Percentiles rank a stretch among this genome's conserved stretches.
phyloP scores from a whole-genome alignment of 2,888 invertebrate species.

The Eretmocerus hayati region DNA sequence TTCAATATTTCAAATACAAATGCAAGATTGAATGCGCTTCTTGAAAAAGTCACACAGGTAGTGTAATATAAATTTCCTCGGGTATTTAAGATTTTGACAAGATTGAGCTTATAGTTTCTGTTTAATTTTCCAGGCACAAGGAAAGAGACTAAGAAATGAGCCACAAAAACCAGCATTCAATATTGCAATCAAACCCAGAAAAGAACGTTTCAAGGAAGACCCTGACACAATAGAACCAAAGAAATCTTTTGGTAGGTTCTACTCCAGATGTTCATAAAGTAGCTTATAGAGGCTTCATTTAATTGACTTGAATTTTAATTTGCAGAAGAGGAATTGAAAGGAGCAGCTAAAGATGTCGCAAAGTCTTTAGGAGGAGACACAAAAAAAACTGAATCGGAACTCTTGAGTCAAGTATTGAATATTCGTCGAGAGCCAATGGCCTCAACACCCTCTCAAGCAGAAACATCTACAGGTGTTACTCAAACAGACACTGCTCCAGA shows the following conservation, averaged over 20 bases:
- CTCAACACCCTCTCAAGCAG: too few relatives aligned
- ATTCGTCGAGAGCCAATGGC: too few relatives aligned
- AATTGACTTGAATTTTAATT: too few relatives aligned
- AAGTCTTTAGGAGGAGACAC: conserved; percentile 60
- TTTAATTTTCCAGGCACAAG: too few relatives aligned
- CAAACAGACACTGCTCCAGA: too few relatives aligned
- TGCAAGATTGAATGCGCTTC: conserved; percentile 7
- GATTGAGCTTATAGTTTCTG: too few relatives aligned
- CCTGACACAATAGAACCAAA: conserved; percentile 2
- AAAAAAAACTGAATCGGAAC: conserved; percentile 65
- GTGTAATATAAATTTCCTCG: conserved; percentile 5
- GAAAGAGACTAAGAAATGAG: too few relatives aligned
- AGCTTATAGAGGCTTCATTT: too few relatives aligned
- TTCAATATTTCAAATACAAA: not conserved
- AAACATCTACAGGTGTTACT: too few relatives aligned
- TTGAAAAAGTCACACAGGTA: conserved; percentile 24
- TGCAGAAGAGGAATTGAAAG: conserved; percentile 46
- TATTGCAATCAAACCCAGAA: conserved; percentile 23
- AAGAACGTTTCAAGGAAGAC: conserved; percentile 5
- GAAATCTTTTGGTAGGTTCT: conserved; percentile 18
- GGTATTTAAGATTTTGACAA: not conserved
- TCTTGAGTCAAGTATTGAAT: conserved; percentile 62
- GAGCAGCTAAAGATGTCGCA: conserved; percentile 69
- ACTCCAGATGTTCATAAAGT: not conserved
- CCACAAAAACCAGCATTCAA: conserved; percentile 18